Evolutionary conservation across 1,140 invertebrate genomes (phyloP), one percentile per base, ranked within the genome.

Genomic region (Saccostrea echinata): DNA sequence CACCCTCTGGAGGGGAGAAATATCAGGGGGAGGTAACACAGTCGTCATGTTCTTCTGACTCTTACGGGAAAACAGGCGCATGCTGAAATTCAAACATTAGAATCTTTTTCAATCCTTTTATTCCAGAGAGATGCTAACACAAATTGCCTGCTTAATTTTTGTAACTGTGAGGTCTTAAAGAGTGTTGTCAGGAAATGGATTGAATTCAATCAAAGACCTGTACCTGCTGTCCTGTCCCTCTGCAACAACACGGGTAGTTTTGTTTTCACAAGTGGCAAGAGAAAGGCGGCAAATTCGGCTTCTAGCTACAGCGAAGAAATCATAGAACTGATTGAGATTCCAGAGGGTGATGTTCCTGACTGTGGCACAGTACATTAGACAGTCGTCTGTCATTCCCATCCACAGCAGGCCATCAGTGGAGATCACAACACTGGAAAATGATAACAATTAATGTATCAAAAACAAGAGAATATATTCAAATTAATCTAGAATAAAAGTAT

Each of bases 301-400:
- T 33, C 94, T 89, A 13, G 92, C 91, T 30, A 93, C 81, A 30
- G 92, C 91, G 92, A 93, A 95, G 92, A 94, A 95, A 43, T 92
- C 89, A 71, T 91, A 90, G 86, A 93, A 92, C 84, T 93, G 91
- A 86, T 95, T 95, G 11, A 95, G 89, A 57, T 91, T 89, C 94
- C 94, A 95, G 6, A 94, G 86, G 12, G 93, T 94, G 33, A 95
- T 90, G 61, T 91, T 90, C 30, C 92, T 90, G 84, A 91, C 89
- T 53, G 94, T 95, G 89, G 92, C 91, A 30, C 93, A 84, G 84
- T 93, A 95, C 13, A 95, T 88, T 13, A 93, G 76, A 55, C 94
- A 93, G 80, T 94, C 94, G 89, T 95, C 93, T 4, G 94, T 95
- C 13, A 95, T 89, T 12, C 94, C 94, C 93, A 95, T 94, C 94